Evolutionary conservation across 2,888 invertebrate genomes (phyloP).

Genomic region (Platerodrilus igneus): DNA sequence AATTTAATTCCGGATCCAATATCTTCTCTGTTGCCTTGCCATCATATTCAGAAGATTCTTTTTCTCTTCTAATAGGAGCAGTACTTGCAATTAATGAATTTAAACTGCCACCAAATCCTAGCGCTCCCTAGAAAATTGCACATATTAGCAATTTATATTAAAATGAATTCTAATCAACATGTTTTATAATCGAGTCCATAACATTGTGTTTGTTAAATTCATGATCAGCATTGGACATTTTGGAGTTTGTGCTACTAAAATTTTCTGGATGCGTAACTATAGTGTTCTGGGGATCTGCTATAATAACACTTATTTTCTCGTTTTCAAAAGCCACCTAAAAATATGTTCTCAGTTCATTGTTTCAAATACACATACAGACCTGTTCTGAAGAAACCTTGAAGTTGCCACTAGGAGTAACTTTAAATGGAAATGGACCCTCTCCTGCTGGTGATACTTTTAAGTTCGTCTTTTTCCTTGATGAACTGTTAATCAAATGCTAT

Average conservation of each 20-base stretch:
- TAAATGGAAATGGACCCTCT: constrained; percentile 56
- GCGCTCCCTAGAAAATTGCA: constrained; percentile 7
- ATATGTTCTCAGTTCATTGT: background rate
- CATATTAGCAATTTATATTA: background rate
- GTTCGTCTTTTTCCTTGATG: constrained; percentile 28
- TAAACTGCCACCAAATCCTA: constrained; percentile 31
- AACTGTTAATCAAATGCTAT: constrained; percentile 27
- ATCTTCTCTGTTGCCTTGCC: constrained; percentile 44
- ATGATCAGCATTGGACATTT: constrained; percentile 7
- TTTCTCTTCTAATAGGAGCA: constrained; percentile 35
- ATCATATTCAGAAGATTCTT: constrained; percentile 41
- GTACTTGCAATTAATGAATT: constrained; percentile 31
- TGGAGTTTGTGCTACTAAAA: constrained; percentile 8
- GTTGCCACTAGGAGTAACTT: constrained; percentile 64
- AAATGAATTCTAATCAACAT: constrained; percentile 29
- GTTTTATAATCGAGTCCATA: constrained; percentile 41
- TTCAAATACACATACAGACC: constrained; percentile 41
- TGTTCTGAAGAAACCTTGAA: constrained; percentile 65
- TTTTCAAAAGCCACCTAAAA: constrained; percentile 64
- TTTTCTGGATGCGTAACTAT: constrained; percentile 54
- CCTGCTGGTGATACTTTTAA: constrained; percentile 21
- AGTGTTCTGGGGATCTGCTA: constrained; percentile 62
- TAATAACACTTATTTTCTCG: constrained; percentile 62
- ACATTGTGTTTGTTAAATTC: constrained; percentile 34
- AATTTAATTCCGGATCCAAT: constrained; percentile 49